Base-by-base conservation (phyloP, 2,113 vertebrate species). In the Engystomops pustulosus region DNA sequence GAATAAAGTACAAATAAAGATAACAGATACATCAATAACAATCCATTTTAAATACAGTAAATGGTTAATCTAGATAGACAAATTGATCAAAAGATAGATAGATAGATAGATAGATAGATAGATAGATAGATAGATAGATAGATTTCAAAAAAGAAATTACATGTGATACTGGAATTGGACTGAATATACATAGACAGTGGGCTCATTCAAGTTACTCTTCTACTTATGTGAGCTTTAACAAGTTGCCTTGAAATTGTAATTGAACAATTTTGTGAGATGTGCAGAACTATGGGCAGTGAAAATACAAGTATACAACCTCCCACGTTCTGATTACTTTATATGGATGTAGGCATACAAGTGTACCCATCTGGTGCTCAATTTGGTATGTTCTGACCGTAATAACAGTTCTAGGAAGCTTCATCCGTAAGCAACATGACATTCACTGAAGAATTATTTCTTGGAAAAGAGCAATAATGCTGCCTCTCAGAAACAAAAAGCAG, bases 391-490 rank as follows among this genome's bases (percentile, higher is more conserved):
- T 79, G 15, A 44, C 45, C 47, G 79, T 79, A 55, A 84, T 69
- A 77, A 70, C 74, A 79, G 23, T 85, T 85, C 83, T 70, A 70
- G 75, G 83, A 79, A 85, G 74, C 32, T 47, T 79, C 62, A 23
- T 23, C 3, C 23, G n/a, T 58, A 70, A 85, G 72, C 47, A 70
- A 70, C 77, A 79, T 85, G 34, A 53, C 74, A 78, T 85, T 79
- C 83, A 44, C 36, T 79, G 34, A 85, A 70, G 58, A 77, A 68
- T 51, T 45, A 58, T 78, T 85, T 85, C 83, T 79, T 70, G 75
- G 83, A 85, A 85, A 85, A 84, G n/a, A 84, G 62, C n/a, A 78
- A 78, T 67, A 84, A 68, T 69, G 36, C 34, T 55, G 68, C 58
- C 82, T 65, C 71, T 79, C 25, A 68, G 47, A 85, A 84, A 78